Percentiles rank a stretch among this genome's conserved stretches.
These are phyloP conservation scores for Equus quagga DNA, from an alignment of 2,113 vertebrate genomes.

Conservation along the genomic window DNA sequence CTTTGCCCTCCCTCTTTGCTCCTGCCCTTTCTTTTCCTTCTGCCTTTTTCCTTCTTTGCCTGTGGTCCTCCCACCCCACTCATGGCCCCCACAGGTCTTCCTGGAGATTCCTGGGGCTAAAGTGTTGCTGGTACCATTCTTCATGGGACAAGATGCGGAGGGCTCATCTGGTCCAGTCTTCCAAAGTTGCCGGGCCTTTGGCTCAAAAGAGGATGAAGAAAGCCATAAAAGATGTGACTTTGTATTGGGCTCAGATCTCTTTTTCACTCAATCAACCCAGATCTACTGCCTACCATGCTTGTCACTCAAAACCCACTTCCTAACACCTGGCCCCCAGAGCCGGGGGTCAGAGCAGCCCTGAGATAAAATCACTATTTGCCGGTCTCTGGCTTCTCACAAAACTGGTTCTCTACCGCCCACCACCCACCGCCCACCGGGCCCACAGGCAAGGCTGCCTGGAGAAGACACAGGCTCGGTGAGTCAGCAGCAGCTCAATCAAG, in stretches of 20 bases:
- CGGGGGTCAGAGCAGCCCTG: background rate
- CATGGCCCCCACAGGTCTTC: background rate
- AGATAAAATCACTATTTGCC: background rate
- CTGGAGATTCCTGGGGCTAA: background rate
- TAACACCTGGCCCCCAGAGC: background rate
- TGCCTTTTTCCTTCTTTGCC: background rate
- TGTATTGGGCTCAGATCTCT: background rate
- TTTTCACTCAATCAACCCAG: background rate
- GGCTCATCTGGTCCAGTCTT: background rate
- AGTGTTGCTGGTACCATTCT: background rate
- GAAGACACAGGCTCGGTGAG: background rate
- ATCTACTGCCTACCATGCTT: background rate
- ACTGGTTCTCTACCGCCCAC: background rate
- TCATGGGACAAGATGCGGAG: background rate
- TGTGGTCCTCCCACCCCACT: background rate
- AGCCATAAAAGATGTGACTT: background rate
- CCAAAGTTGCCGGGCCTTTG: background rate
- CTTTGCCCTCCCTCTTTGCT: rapidly evolving
- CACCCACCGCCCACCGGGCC: background rate
- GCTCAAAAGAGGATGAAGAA: background rate
- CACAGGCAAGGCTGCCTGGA: background rate
- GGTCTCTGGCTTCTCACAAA: conserved; percentile 11
- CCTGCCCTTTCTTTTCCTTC: background rate
- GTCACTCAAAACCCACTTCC: background rate
- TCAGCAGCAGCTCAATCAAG: background rate